phyloP scores from a whole-genome alignment of 1,140 invertebrate species.

The Idris sp. region DNA sequence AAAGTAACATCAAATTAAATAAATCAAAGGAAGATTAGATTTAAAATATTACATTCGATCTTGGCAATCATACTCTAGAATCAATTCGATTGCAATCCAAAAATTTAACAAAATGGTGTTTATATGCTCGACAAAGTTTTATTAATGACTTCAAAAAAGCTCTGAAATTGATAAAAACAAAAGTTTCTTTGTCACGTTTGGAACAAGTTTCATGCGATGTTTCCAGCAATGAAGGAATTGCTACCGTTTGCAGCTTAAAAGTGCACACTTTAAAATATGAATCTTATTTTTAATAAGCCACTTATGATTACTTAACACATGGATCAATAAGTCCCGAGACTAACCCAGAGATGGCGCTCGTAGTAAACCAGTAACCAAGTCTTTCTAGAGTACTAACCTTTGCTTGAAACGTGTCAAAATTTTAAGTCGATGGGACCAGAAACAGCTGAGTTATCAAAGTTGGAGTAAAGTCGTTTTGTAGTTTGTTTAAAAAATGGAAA shows the following conservation, averaged over 20 bases:
- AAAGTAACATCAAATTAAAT: conserved; percentile 2
- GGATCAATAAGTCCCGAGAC: too few species aligned
- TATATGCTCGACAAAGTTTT: neutral
- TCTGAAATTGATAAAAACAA: neutral
- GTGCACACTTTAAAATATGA: neutral
- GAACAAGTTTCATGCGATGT: neutral
- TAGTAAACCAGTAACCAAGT: too few species aligned
- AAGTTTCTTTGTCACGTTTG: conserved; percentile 6
- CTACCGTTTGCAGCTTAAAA: neutral
- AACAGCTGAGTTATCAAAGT: too few species aligned
- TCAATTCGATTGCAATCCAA: conserved; percentile 4
- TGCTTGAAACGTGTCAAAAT: too few species aligned
- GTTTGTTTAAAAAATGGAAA: too few species aligned
- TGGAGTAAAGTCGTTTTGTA: too few species aligned
- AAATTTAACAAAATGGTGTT: conserved; percentile 8
- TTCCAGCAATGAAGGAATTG: neutral
- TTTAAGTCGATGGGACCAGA: too few species aligned
- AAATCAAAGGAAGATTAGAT: conserved; percentile 9
- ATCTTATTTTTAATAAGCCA: conserved; percentile 6
- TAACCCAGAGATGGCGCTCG: too few species aligned
- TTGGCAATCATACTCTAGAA: conserved; percentile 1
- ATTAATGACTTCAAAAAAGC: too few species aligned
- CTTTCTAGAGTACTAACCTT: too few species aligned
- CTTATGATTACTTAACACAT: conserved; percentile 1
- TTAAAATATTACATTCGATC: neutral